Base-by-base conservation (phyloP, 1,140 invertebrate genomes). In the Bombus pyrosoma region DNA sequence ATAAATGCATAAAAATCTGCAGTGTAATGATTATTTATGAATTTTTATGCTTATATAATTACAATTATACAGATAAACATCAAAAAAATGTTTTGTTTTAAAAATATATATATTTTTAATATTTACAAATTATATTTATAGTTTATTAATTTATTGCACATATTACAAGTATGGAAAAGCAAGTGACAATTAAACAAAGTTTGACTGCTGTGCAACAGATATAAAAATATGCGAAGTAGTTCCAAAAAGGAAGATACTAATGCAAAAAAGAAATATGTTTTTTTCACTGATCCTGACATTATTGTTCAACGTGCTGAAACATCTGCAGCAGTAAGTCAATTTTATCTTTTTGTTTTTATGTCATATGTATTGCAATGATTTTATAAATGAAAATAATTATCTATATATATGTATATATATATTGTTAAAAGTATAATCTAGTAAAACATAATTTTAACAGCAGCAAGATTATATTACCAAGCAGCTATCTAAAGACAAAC, bases 221-320 rank as follows among this genome's bases (percentile, higher is more conserved):
- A 87, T 88, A 68, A 87, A 73, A 91, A 90, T 85, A 94, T 94
- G 93, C 93, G 88, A 81, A 93, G 86, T 84, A 88, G 81, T 39
- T 87, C 39, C n/a, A 91, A 91, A 34, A 90, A 93, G 39, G 90
- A 93, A 39, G 86, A 91, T 69, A 80, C 47, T 74, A 86, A 89
- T 66, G 81, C 78, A 25, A 92, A 92, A 83, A 93, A 92, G 57
- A 93, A 92, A 92, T 93, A 94, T 93, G 91, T 92, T 39, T 94
- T 93, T 77, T 94, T 94, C 83, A 91, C 90, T 41, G 89, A 94
- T 73, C 93, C 93, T 43, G 91, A 94, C 69, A 79, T 92, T 86
- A 86, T 92, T 82, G 82, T 83, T 77, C 90, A 92, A 81, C 87
- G 91, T 75, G 92, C 91, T 43, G 91, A 94, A 76, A 83, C 62